Evolutionary conservation across 2,797 vertebrate genomes (phyloP), one percentile per base, ranked within the genome.

Genomic region (Sebastiscus tertius): DNA sequence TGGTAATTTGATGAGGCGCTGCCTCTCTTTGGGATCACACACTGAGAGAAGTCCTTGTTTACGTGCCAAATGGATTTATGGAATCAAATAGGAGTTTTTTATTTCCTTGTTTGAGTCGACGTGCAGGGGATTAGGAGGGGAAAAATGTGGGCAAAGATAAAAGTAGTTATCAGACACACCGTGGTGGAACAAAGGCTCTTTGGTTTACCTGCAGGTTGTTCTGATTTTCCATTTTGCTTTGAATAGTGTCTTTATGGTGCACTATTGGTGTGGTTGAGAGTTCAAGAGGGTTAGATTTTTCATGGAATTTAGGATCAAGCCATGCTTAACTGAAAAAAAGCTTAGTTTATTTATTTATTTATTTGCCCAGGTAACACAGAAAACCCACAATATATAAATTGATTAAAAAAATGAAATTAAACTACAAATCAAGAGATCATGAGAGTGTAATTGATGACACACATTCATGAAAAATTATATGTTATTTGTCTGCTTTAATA

Each of bases 31-130:
- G 87, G 90, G 93, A 92, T 91, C 91, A 84, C 85, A 93, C 89
- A 92, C 86, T 93, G 94, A 94, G 94, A 92, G 90, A 80, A 89
- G 81, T 89, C 94, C 95, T 95, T 95, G 95, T 96, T 94, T 87
- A 94, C 5, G 77, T 90, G 93, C 94, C 93, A 94, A 92, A 94
- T 87, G 93, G 95, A 94, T 95, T 95, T 93, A 94, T 93, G 89
- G 93, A 94, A 94, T 94, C 91, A 92, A 93, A 92, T 84, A 93
- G 80, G 91, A 90, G 81, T 93, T 93, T 95, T 52, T 95, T 82
- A 95, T 95, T 95, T 93, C 91, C 92, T 92, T 94, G 89, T 95
- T 94, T 92, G 86, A 93, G 86, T 88, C 34, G 75, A 93, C 62
- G 70, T 90, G 87, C 75, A 75, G 88, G 72, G 90, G 94, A 95